Evolutionary conservation across 2,113 vertebrate genomes (phyloP).

Genomic region (Xiphorhynchus elegans): DNA sequence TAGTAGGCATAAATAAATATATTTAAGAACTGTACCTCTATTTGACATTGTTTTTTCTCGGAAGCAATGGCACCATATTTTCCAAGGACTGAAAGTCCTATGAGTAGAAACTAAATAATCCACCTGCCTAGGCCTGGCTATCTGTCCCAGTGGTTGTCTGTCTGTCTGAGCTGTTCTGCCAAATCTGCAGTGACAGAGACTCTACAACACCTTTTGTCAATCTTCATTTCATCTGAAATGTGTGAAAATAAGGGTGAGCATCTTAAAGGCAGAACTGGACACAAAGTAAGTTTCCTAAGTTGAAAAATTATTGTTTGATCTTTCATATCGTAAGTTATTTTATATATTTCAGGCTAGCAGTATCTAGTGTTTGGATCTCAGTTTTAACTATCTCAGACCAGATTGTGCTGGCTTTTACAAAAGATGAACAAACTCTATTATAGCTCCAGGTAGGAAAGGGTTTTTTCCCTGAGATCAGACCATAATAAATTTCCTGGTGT

Average conservation of each 20-base stretch:
- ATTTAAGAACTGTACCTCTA: not conserved
- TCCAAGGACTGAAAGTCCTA: not conserved
- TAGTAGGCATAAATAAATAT: not conserved
- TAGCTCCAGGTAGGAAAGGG: not conserved
- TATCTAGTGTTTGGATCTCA: not conserved
- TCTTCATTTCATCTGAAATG: not conserved
- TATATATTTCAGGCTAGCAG: not conserved
- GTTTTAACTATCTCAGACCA: not conserved
- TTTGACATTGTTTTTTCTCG: not conserved
- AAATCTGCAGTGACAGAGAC: not conserved
- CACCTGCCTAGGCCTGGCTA: not conserved
- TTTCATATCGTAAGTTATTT: not conserved
- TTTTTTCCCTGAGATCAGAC: constrained; percentile 1
- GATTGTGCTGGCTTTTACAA: not conserved
- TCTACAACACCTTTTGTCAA: not conserved
- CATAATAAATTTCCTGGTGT: not conserved
- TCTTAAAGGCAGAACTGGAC: not conserved
- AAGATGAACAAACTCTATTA: not conserved
- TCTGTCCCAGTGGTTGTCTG: not conserved
- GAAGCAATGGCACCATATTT: not conserved
- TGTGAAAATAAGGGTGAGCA: not conserved
- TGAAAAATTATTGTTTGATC: not conserved
- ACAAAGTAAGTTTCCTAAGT: not conserved
- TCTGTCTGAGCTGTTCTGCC: not conserved
- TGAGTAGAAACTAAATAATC: not conserved